Base-by-base conservation (phyloP, 2,888 invertebrate species). In the Balanococcus diminutus region DNA sequence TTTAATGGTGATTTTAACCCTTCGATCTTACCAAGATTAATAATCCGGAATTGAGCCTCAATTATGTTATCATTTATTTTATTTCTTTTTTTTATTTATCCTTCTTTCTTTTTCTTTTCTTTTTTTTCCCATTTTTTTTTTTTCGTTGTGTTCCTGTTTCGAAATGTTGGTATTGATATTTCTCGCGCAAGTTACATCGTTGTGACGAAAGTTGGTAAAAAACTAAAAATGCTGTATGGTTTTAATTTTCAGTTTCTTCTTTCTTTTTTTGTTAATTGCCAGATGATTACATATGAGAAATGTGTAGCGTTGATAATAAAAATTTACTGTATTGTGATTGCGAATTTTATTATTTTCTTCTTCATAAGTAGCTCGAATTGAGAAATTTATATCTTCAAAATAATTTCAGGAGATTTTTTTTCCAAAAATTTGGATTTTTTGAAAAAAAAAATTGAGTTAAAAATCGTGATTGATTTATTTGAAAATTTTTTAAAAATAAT, bases 51-150 rank as follows among this genome's bases (percentile, higher is more conserved):
- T 67, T 67, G 25, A 22, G 61, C 61, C 28, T 67, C 61, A 67
- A 67, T 67, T 67, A 67, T 67, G 25, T 67, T 67, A 67, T 67
- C 61, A 28, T 67, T 67, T 67, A 67, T 67, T 67, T 67, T 67
- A 67, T 67, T 67, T 51, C 5, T 51, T 51, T 19, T 51, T 51
- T 51, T 51, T 51, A 51, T 51, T 51, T 51, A n/a, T 11, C 42
- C 14, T 67, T 67, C 28, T 67, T 67, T 67, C 28, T 25, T 14
- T 22, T 25, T 67, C 11, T 22, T 67, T 67, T 28, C 11, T 14
- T 11, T 67, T 67, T 11, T 2, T 25, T 67, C 28, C 4, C 4
- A 8, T 67, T 67, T 4, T 67, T 67, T 67, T 67, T 67, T 67
- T n/a, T n/a, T n/a, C n/a, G n/a, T n/a, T n/a, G n/a, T n/a, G n/a